Evolutionary conservation across 2,113 vertebrate genomes (phyloP), one percentile per base, ranked within the genome.

Genomic region (Spizaetus ornatus): DNA sequence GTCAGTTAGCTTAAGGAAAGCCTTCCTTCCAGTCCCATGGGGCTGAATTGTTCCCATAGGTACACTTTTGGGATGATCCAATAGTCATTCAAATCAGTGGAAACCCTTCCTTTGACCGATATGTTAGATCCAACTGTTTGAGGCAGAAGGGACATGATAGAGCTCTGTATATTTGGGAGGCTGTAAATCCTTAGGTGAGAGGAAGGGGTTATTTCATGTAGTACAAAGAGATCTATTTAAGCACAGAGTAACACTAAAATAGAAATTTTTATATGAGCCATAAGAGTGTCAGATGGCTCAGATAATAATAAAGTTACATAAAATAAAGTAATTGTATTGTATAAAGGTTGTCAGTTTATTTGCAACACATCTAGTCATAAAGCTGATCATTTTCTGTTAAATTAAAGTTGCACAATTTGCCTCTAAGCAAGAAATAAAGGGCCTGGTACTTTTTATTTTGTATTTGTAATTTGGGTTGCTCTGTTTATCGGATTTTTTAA

Each of bases 231-330:
- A 93, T 82, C 78, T 94, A 77, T 89, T 94, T 95, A 94, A 89
- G 58, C 66, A 65, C 40, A 42, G 34, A 89, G 32, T 82, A 90
- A 70, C 38, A 52, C 82, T 94, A 88, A 97, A 95, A 93, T 55
- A 86, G 47, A 84, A 83, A 40, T 86, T 96, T 91, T 96, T 90
- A 70, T 91, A 50, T 88, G 91, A 97, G 91, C 94, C 59, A 74
- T 94, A 89, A 91, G 91, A 92, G 50, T 91, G 91, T 97, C 95
- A 97, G 91, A 97, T 93, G 82, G 86, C 91, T 97, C 94, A 95
- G 95, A 91, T 96, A 96, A 96, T 95, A 96, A 94, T 95, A 95
- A 96, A 93, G 95, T 91, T 94, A 90, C 81, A 82, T 95, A 88
- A 95, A 96, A 95, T 91, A 92, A 87, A 96, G 70, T 79, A 87